Base-by-base conservation (phyloP, 2,113 vertebrate genomes). In the Galeopterus variegatus region DNA sequence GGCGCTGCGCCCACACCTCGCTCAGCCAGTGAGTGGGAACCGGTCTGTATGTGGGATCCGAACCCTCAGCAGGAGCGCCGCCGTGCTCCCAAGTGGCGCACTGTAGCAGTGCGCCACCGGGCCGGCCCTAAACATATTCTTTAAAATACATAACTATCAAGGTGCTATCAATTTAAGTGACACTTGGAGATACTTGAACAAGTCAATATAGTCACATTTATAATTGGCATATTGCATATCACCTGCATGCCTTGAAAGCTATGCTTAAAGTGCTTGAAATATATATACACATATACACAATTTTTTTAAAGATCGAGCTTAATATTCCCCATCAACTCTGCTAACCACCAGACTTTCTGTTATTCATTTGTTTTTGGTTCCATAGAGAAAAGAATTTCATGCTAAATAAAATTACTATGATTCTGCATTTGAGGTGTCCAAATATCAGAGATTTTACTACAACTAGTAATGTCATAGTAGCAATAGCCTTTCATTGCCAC, bases 71-170 rank as follows among this genome's bases (percentile, higher is more conserved):
- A n/a, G n/a, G n/a, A n/a, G n/a, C n/a, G n/a, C n/a, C n/a, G n/a
- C n/a, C n/a, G n/a, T n/a, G n/a, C n/a, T n/a, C n/a, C n/a, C n/a
- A n/a, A n/a, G n/a, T n/a, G n/a, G n/a, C n/a, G n/a, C n/a, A n/a
- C n/a, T n/a, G n/a, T n/a, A n/a, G n/a, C n/a, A n/a, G n/a, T n/a
- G n/a, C n/a, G n/a, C n/a, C n/a, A n/a, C n/a, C n/a, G n/a, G n/a
- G n/a, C n/a, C n/a, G n/a, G n/a, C n/a, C n/a, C n/a, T 36, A 52
- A 56, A 79, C 9, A 79, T 56, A 64, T 56, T 92, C 28, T 93
- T 97, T 62, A 48, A 94, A 94, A 64, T 86, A 73, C 81, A n/a
- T 93, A 67, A 65, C 31, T 67, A 18, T 64, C 81, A 64, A 85
- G 31, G 9, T 82, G 62, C 23, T 91, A 81, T 36, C 65, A 62